phyloP scores from a whole-genome alignment of 2,888 invertebrate species.

The Notodonta dromedarius region DNA sequence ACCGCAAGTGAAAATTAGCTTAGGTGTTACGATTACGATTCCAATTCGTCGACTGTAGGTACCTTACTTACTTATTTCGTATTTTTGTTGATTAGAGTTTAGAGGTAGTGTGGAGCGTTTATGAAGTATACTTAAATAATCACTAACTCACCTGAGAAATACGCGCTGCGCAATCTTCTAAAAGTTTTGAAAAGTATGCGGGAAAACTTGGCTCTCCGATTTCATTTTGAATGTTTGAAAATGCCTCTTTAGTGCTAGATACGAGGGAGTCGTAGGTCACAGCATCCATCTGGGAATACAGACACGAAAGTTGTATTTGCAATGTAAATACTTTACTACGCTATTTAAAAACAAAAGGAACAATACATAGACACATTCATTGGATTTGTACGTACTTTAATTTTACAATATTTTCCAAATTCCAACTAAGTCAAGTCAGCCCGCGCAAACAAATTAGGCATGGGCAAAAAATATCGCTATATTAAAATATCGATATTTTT shows the following conservation, averaged over 20 bases:
- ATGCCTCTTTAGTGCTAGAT: conserved; percentile 49
- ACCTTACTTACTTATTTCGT: no score
- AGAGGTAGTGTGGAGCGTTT: no score
- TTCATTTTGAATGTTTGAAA: conserved; percentile 33
- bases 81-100: no score
- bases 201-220: conserved; percentile 41
- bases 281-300: conserved; percentile 45
- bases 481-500: no score
- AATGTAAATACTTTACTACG: neutral
- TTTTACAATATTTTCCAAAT: no score
- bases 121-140: neutral
- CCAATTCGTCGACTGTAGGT: no score
- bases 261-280: conserved; percentile 51
- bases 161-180: conserved; percentile 59
- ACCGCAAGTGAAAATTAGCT: no score
- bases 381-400: conserved; percentile 13
- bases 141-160: conserved; percentile 52
- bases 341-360: no score
- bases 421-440: no score
- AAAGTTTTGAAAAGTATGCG: conserved; percentile 43
- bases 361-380: conserved; percentile 46
- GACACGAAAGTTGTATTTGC: conserved; percentile 12
- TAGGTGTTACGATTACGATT: no score
- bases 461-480: no score
- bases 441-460: no score